phyloP scores from a whole-genome alignment of 1,140 invertebrate species.

The Neodiprion lecontei region DNA sequence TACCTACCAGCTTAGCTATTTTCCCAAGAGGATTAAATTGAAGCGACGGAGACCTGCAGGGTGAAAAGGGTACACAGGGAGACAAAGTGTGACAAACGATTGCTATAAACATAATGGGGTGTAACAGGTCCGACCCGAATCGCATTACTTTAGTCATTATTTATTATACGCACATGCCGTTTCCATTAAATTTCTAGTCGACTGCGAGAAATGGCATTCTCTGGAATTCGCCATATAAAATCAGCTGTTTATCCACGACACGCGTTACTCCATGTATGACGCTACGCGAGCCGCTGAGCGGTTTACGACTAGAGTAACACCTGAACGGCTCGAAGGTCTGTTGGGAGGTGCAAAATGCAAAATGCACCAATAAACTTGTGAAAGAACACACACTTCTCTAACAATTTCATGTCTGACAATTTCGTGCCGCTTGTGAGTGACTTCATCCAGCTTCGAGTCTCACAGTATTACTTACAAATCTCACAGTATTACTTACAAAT shows the following conservation, averaged over 20 bases:
- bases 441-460: too few relatives aligned
- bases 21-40: neutral
- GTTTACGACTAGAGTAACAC: neutral
- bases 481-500: too few relatives aligned
- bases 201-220: neutral
- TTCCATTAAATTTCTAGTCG: neutral
- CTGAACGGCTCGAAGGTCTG: neutral
- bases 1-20: neutral
- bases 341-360: neutral
- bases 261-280: neutral
- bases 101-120: neutral
- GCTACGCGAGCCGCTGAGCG: neutral
- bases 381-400: too few relatives aligned
- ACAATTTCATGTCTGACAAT: too few relatives aligned
- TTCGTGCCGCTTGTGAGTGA: too few relatives aligned
- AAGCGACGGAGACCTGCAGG: neutral
- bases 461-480: too few relatives aligned
- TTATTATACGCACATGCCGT: neutral
- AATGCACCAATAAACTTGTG: neutral
- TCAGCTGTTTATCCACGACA: neutral
- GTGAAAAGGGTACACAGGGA: neutral
- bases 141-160: constrained; percentile 5
- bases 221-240: constrained; percentile 1
- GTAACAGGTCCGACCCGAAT: neutral
- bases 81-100: constrained; percentile 3